Conservation (phyloP, 2,113 vertebrate species). For the Trogon surrucura region DNA sequence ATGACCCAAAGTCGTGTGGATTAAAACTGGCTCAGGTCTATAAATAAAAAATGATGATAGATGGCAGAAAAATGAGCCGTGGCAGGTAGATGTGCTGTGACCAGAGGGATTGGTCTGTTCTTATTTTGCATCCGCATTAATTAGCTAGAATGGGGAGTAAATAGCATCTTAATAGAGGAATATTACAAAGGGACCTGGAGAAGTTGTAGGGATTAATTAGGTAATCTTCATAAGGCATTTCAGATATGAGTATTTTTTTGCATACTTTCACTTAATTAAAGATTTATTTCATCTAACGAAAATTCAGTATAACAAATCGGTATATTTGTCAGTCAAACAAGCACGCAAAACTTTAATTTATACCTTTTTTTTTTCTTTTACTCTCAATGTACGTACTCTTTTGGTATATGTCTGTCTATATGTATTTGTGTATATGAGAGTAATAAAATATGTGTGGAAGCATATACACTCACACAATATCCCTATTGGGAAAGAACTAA, state of each 20-base stretch:
- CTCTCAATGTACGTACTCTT: background rate
- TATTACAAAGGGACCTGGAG: conserved; percentile 35
- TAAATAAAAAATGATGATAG: conserved; percentile 23
- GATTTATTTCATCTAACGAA: background rate
- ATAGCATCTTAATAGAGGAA: conserved; percentile 39
- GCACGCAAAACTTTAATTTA: background rate
- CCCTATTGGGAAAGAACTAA: background rate
- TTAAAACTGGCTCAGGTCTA: background rate
- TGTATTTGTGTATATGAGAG: background rate
- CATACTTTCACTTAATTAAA: conserved; percentile 20
- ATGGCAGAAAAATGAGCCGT: background rate
- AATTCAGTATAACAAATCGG: background rate
- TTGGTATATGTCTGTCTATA: background rate
- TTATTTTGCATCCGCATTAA: conserved; percentile 9
- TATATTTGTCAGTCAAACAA: background rate
- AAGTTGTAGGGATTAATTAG: conserved; percentile 45
- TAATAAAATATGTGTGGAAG: background rate
- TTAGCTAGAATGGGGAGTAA: conserved; percentile 35
- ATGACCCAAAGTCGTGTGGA: background rate
- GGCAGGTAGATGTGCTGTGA: conserved; percentile 15
- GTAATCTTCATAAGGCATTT: conserved; percentile 25
- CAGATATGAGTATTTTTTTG: background rate
- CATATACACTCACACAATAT: background rate
- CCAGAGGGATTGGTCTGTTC: conserved; percentile 3
- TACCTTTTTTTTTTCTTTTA: background rate